phyloP scores from a whole-genome alignment of 2,888 invertebrate genomes.

The Drosophila ustulata region DNA sequence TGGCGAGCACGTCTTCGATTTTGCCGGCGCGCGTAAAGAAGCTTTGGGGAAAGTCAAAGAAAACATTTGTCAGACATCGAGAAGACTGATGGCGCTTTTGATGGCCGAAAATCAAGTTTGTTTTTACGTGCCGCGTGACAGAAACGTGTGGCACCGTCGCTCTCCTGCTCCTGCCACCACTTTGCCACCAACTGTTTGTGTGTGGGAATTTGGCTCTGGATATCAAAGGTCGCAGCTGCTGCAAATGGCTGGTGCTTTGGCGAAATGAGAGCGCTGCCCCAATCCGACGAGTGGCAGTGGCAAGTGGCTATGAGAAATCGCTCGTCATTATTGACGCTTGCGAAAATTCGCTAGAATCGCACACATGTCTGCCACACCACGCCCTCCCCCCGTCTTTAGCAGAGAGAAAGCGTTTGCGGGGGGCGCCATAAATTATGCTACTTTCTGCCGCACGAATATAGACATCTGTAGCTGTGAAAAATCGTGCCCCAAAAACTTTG shows the following conservation, averaged over 20 bases:
- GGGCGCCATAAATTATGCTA: constrained; percentile 74
- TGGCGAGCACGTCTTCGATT: constrained; percentile 65
- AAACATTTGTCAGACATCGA: constrained; percentile 73
- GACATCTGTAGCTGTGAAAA: constrained; percentile 80
- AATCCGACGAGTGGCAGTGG: constrained; percentile 23
- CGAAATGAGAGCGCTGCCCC: constrained; percentile 61
- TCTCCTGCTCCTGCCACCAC: constrained; percentile 7
- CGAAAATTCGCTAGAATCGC: constrained; percentile 68
- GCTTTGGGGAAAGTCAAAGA: constrained; percentile 62
- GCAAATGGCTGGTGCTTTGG: constrained; percentile 80
- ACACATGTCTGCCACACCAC: constrained; percentile 46
- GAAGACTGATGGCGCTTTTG: constrained; percentile 79
- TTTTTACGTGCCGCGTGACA: constrained; percentile 73
- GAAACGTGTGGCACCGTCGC: constrained; percentile 40
- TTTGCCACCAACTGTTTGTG: constrained; percentile 30
- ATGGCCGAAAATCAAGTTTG: constrained; percentile 81
- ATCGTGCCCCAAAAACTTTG: constrained; percentile 78
- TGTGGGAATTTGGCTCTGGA: constrained; percentile 55
- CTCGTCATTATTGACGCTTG: constrained; percentile 80
- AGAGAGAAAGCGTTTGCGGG: neutral
- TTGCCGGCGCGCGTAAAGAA: constrained; percentile 2
- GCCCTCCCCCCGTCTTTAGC: neutral
- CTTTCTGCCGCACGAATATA: constrained; percentile 63
- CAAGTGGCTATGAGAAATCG: constrained; percentile 73
- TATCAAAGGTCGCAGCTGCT: constrained; percentile 81